phyloP scores from a whole-genome alignment of 2,797 vertebrate species.

The Kryptolebias ocellatus region DNA sequence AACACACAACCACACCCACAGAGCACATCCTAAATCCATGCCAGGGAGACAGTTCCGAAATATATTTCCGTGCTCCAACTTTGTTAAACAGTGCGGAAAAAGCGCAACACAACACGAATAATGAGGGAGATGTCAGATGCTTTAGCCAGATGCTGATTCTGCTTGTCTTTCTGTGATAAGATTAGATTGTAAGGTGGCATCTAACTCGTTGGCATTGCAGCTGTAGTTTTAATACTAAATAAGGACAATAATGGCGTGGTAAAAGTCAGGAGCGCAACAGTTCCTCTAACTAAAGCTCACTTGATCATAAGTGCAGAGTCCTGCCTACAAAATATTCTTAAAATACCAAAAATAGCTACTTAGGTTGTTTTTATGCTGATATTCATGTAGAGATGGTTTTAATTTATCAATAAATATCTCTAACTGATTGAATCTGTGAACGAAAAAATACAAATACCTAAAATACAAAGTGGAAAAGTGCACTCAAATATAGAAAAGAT shows the following conservation, averaged over 20 bases:
- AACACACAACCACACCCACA: conserved; percentile 31
- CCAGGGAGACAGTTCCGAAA: conserved; percentile 13
- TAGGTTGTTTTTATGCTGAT: too few relatives aligned
- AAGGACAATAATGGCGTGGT: not conserved
- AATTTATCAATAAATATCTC: too few relatives aligned
- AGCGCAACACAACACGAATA: conserved; percentile 24
- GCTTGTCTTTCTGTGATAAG: conserved; percentile 1
- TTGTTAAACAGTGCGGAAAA: conserved; percentile 18
- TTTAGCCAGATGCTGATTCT: not conserved
- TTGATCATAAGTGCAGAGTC: not conserved
- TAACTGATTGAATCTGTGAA: too few relatives aligned
- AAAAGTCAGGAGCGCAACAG: not conserved
- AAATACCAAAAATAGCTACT: not conserved
- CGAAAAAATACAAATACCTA: too few relatives aligned
- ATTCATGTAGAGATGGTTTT: too few relatives aligned
- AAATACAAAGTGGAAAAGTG: not conserved
- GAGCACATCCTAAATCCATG: conserved; percentile 19
- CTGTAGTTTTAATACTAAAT: not conserved
- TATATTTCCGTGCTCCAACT: conserved; percentile 18
- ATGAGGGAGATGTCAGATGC: conserved; percentile 8
- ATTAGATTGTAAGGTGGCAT: conserved; percentile 4
- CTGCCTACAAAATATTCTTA: not conserved
- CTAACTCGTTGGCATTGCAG: not conserved
- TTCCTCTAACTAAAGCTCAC: not conserved
- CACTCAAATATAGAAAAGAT: not conserved